Conservation (phyloP, 1,140 invertebrate species). For the Drosophila willistoni region DNA sequence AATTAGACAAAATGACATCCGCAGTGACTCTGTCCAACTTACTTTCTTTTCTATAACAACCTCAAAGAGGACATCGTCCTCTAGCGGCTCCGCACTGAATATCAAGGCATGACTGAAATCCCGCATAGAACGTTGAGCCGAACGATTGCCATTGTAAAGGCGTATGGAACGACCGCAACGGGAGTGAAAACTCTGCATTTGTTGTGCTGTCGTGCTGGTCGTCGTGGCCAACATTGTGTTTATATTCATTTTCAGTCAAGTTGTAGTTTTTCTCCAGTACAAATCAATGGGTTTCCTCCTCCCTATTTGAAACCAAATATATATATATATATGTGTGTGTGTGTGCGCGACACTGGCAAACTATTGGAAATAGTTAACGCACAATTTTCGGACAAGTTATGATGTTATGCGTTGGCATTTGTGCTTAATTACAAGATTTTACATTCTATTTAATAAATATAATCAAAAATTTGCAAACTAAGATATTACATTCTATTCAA, state of each 20-base stretch:
- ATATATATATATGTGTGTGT: neutral
- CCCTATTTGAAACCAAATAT: neutral
- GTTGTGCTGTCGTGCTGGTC: slow-evolving; percentile 27
- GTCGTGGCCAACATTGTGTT: slow-evolving; percentile 33
- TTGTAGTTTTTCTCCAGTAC: slow-evolving; percentile 1
- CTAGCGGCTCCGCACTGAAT: slow-evolving; percentile 91
- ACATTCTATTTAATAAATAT: slow-evolving; percentile 12
- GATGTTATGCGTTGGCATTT: slow-evolving; percentile 3
- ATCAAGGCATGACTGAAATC: slow-evolving; percentile 94
- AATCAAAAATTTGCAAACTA: slow-evolving; percentile 12
- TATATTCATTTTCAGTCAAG: slow-evolving; percentile 43
- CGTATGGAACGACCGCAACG: slow-evolving; percentile 91
- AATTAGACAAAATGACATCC: neutral
- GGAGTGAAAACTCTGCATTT: slow-evolving; percentile 87
- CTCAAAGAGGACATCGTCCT: slow-evolving; percentile 94
- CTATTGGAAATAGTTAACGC: slow-evolving; percentile 6
- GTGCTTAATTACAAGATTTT: slow-evolving; percentile 10
- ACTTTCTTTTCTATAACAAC: slow-evolving; percentile 95
- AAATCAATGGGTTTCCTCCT: slow-evolving; percentile 3
- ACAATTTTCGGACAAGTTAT: neutral
- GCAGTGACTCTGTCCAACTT: slow-evolving; percentile 18
- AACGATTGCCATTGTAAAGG: slow-evolving; percentile 91
- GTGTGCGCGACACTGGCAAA: neutral
- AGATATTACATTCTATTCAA: neutral
- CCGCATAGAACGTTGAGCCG: slow-evolving; percentile 90